Conservation (phyloP, 2,797 vertebrate genomes). For the Onychomys arenicola region DNA sequence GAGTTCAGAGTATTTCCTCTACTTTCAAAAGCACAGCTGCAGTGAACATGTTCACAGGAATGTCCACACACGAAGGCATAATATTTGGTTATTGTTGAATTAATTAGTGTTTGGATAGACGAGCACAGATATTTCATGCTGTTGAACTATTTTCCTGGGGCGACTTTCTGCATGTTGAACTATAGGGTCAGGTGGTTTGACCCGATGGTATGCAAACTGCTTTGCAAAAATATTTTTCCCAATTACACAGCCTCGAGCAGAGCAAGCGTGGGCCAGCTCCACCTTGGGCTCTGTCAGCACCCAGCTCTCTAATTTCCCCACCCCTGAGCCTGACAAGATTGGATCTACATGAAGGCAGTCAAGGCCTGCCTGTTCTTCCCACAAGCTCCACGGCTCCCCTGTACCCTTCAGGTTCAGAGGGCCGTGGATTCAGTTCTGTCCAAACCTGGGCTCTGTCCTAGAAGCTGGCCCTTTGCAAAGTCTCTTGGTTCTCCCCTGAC, state of each 20-base stretch:
- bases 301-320: background rate
- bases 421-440: background rate
- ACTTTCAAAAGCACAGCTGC: background rate
- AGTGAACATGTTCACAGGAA: background rate
- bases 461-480: background rate
- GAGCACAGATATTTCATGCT: constrained; percentile 24
- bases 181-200: constrained; percentile 47
- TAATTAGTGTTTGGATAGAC: constrained; percentile 51
- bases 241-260: constrained; percentile 63
- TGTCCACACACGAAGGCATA: background rate
- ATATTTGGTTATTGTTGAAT: constrained; percentile 50
- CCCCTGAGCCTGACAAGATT: background rate
- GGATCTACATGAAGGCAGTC: background rate
- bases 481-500: background rate
- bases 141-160: constrained; percentile 54
- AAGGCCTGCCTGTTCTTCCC: background rate
- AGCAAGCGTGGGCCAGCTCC: constrained; percentile 24
- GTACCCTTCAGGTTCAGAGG: background rate
- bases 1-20: background rate
- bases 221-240: constrained; percentile 72
- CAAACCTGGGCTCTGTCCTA: background rate
- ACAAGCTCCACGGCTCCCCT: background rate
- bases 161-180: constrained; percentile 39
- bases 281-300: background rate
- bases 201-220: constrained; percentile 58